Conservation (phyloP, 2,797 vertebrate species). For the Urocyon cinereoargenteus region DNA sequence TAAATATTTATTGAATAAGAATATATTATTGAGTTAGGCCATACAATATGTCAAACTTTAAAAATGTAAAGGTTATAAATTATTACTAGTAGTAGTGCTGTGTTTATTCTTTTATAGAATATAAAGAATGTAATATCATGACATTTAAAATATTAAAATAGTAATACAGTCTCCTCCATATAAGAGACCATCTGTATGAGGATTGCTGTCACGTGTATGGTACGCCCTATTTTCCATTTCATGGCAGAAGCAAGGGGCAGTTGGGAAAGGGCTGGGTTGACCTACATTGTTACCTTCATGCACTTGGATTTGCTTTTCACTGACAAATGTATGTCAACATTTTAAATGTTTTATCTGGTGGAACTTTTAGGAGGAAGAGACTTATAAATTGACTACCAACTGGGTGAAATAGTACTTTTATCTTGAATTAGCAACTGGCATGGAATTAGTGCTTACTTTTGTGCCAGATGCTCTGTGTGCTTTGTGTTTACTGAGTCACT, state of each 20-base stretch:
- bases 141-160: slow-evolving; percentile 47
- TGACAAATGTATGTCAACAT: neutral
- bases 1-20: slow-evolving; percentile 46
- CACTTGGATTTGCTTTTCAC: neutral
- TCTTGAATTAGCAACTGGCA: neutral
- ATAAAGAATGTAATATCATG: neutral
- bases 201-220: neutral
- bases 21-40: slow-evolving; percentile 14
- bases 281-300: neutral
- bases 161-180: neutral
- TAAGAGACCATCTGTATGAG: neutral
- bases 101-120: neutral
- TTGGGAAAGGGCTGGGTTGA: neutral
- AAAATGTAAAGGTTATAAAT: slow-evolving; percentile 10
- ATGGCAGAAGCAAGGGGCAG: neutral
- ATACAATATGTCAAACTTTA: slow-evolving; percentile 34
- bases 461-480: neutral
- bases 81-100: neutral
- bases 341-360: neutral
- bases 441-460: neutral
- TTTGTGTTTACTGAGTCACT: neutral
- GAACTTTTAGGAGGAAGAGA: neutral
- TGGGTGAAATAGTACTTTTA: neutral
- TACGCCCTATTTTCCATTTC: neutral
- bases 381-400: neutral